Evolutionary conservation across 2,797 vertebrate species (phyloP), one percentile per base, ranked within the genome.

Genomic region (Morelia viridis): DNA sequence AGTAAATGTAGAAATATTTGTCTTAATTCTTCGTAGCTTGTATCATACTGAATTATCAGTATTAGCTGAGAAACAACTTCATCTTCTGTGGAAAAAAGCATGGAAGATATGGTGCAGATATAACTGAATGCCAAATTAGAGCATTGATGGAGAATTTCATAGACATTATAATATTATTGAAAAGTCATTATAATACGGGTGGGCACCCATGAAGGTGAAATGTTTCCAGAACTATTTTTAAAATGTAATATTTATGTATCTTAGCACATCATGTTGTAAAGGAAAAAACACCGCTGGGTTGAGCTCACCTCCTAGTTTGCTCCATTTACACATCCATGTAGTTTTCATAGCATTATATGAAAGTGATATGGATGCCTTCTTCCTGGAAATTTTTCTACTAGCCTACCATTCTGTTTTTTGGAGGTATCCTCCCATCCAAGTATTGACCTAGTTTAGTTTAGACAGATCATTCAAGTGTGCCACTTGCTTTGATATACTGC

Each of bases 71-170:
- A 28, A 76, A 53, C n/a, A 2, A 53, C 64, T 90, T 88, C 28
- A 58, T 7, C 0, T 0, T 46, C 31, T 85, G 26, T 56, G 50
- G 3, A 10, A 10, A 46, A 57, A 31, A 89, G n/a, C 0, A 0
- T 10, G 90, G 68, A 8, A 56, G 19, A 7, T 26, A 64, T 57
- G 65, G 53, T 35, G 19, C 71, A 90, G 26, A 71, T 90, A 0
- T 31, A 17, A 61, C 12, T 85, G 35, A 71, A 9, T 62, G 57
- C 76, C 24, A 41, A 35, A 41, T 24, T 31, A 31, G n/a, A 6
- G 17, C 6, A 56, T 4, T 46, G 83, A n/a, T 62, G 11, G 12
- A 83, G 12, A 88, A 24, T 62, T 91, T 91, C 8, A 28, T 62
- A 58, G 76, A 50, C 15, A 41, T 87, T 87, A 65, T 56, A 46